Evolutionary conservation across 1,140 invertebrate genomes (phyloP), one percentile per base, ranked within the genome.

Genomic region (Sycophaga agraensis): DNA sequence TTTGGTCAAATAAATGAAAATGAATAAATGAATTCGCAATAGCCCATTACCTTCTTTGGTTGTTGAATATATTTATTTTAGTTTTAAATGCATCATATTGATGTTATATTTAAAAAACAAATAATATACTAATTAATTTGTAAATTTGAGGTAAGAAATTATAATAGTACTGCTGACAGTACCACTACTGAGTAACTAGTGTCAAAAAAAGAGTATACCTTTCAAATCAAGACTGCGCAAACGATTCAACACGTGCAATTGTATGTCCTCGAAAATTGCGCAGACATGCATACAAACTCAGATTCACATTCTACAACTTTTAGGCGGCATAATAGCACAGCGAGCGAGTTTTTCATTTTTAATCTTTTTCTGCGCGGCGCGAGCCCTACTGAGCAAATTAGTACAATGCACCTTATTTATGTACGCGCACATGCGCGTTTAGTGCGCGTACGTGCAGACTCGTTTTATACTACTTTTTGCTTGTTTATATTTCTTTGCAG

Each of bases 251-350:
- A n/a, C 7, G 17, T 16, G 4, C 16, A 40, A 43, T 45, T 12
- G 19, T 22, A 58, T 9, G 45, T 22, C 35, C 16, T 28, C 22
- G 2, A 28, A 42, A 49, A 45, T 51, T 31, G 43, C 11, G 34
- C 42, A 59, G 7, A 35, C 70, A 72, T 28, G 63, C 67, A 64
- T 61, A 66, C 68, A 67, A 51, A 60, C 31, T 45, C 59, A 11
- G 34, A 59, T 45, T 62, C 67, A 64, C 59, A 66, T 67, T 67
- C 65, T 73, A 54, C 43, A 54, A 73, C 46, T 67, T 73, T 64
- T 74, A 72, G 71, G 70, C 70, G 69, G 66, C 66, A 59, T 70
- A 72, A 72, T 71, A 71, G 71, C 72, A 72, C 70, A 73, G 66
- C 69, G 72, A 72, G 68, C 65, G 69, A 70, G 62, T 61, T 61